Conservation (phyloP, 1,140 invertebrate species). For the Chironomus striatipennis region DNA sequence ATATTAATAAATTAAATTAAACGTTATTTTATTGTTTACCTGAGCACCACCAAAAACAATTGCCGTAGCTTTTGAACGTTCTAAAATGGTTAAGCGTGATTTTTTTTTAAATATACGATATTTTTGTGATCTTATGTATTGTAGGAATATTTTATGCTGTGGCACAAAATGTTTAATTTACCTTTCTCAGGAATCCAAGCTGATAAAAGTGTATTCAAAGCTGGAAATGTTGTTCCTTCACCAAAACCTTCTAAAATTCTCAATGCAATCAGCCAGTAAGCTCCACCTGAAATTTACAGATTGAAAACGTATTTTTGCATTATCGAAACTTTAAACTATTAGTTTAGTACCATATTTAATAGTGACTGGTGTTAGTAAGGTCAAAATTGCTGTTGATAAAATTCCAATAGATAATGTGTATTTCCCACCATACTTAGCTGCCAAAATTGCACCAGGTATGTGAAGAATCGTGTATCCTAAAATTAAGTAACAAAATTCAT, state of each 20-base stretch:
- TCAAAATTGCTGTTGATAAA: conserved; percentile 63
- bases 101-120: too few species aligned
- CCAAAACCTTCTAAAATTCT: conserved; percentile 61
- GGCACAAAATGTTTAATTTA: too few species aligned
- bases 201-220: conserved; percentile 60
- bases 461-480: conserved; percentile 46
- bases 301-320: not conserved
- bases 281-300: conserved; percentile 41
- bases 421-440: conserved; percentile 65
- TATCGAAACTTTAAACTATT: not conserved
- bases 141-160: too few species aligned
- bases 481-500: too few species aligned
- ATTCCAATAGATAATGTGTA: conserved; percentile 64
- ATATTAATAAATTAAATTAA: not conserved
- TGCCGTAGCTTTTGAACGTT: conserved; percentile 58
- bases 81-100: too few species aligned
- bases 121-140: too few species aligned
- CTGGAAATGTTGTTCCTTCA: conserved; percentile 68
- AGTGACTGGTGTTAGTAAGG: conserved; percentile 57
- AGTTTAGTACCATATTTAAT: conserved; percentile 40
- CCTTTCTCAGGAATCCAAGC: conserved; percentile 58
- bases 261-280: conserved; percentile 52
- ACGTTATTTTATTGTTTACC: conserved; percentile 25
- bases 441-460: conserved; percentile 50
- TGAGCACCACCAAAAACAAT: conserved; percentile 60